phyloP scores from a whole-genome alignment of 2,113 vertebrate genomes.

The Nannobrachium achirus region DNA sequence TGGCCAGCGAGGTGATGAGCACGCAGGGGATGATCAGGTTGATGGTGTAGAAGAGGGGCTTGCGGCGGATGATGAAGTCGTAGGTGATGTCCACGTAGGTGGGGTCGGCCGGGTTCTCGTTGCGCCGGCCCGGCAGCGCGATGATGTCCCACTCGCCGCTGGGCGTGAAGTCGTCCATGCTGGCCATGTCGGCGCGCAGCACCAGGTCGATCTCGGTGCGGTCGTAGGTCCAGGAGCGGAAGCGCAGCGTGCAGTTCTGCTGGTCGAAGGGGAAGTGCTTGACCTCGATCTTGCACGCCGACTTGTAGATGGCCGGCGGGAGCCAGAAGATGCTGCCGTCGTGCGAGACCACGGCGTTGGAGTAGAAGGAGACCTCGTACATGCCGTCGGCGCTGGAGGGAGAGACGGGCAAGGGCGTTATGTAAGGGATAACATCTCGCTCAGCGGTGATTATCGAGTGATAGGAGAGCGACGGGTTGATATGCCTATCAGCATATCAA shows the following conservation, averaged over 20 bases:
- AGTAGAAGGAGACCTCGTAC: constrained; percentile 98
- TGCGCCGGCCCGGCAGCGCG: constrained; percentile 88
- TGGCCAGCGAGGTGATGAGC: constrained; percentile 93
- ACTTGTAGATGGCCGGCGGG: constrained; percentile 96
- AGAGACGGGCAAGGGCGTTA: background rate
- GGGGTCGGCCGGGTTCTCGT: constrained; percentile 90
- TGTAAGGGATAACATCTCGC: no score
- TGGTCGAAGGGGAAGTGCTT: constrained; percentile 98
- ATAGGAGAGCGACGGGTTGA: no score
- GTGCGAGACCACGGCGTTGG: constrained; percentile 93
- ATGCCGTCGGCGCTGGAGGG: constrained; percentile 89
- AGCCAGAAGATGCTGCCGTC: constrained; percentile 98
- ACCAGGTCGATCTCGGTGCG: constrained; percentile 93
- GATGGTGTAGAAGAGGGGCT: constrained; percentile 96
- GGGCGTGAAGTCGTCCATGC: constrained; percentile 95
- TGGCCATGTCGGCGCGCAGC: constrained; percentile 90
- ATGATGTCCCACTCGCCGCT: constrained; percentile 97
- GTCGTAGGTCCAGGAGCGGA: constrained; percentile 97
- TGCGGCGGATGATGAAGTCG: constrained; percentile 94
- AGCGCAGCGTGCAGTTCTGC: constrained; percentile 96
- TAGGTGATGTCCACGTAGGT: constrained; percentile 97
- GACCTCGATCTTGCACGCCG: constrained; percentile 95
- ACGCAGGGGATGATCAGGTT: constrained; percentile 96
- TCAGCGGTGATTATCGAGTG: no score
- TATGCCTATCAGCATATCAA: no score